Evolutionary conservation across 2,113 vertebrate species (phyloP), one percentile per base, ranked within the genome.

Genomic region (Myocastor coypus): DNA sequence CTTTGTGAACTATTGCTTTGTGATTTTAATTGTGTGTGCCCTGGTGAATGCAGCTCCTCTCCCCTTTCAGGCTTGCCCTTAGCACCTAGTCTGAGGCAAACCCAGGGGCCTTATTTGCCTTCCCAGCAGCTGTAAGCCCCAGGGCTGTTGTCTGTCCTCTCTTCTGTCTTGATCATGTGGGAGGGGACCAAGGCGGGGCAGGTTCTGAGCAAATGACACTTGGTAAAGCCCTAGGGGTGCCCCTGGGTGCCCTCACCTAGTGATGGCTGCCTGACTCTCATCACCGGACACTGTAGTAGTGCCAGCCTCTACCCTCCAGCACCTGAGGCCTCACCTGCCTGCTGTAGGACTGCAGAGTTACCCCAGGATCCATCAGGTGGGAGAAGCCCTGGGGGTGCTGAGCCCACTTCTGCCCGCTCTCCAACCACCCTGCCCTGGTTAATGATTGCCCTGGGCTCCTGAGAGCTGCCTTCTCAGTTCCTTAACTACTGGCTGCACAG

Each of bases 391-490:
- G 5, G n/a, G 52, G 34, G 20, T 64, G 66, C 64, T 13, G 1
- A 2, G 34, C 50, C 55, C 0, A 7, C 13, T 50, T 14, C 52
- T 22, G 40, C 66, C 46, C 66, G 30, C 26, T 63, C 32, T n/a
- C 52, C 37, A 13, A 10, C 11, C 19, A 34, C 37, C 83, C 57
- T 83, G 85, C 42, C 46, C 24, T 10, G 12, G 97, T 96, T 97
- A 97, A 97, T 97, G 94, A 95, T 97, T 93, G 83, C 68, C 66
- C 73, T 30, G 73, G 77, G 88, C 32, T 6, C 46, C 7, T 3
- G 63, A 16, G 52, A 92, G 59, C 80, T 1, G 5, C 90, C 87
- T 78, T 88, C 91, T 22, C 14, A 81, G 69, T 30, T 92, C 52
- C 88, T 92, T 89, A 93, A 96, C 85, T 85, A 75, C 96, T 88